phyloP scores from a whole-genome alignment of 2,113 vertebrate genomes.

The Festucalex cinctus region DNA sequence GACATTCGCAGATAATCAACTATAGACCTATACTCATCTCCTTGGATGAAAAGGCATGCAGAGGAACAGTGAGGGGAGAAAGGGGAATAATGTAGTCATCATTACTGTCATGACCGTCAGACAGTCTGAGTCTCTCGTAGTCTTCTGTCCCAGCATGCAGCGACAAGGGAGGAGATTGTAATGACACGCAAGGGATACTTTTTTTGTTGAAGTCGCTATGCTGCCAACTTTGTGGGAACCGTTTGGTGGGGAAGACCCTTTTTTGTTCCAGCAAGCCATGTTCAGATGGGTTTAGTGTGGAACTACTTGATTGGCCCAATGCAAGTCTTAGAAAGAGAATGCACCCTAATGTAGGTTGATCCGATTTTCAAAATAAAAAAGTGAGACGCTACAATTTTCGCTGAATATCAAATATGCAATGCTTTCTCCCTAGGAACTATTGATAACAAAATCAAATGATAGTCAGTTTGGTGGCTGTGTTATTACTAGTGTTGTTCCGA shows the following conservation, averaged over 20 bases:
- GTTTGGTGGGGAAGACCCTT: neutral
- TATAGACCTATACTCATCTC: conserved; percentile 33
- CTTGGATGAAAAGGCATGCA: conserved; percentile 10
- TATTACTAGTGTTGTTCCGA: no score
- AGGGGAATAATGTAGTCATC: conserved; percentile 4
- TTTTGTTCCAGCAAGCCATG: neutral
- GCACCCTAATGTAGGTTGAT: no score
- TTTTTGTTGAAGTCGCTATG: neutral
- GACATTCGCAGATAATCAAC: conserved; percentile 52
- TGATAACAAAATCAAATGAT: no score
- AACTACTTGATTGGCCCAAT: neutral
- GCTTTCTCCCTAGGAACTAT: no score
- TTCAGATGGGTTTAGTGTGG: neutral
- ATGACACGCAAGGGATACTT: neutral
- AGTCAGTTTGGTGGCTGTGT: no score
- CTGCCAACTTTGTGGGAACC: no score
- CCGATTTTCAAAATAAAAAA: no score
- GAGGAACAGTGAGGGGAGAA: conserved; percentile 3
- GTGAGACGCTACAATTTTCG: no score
- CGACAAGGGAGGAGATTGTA: neutral
- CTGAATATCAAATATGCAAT: no score
- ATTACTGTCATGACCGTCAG: conserved; percentile 7
- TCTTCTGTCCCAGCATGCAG: neutral
- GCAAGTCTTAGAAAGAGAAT: neutral
- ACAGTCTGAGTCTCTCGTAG: conserved; percentile 1